Base-by-base conservation (phyloP, 2,888 invertebrate genomes). In the Aradus depressus region DNA sequence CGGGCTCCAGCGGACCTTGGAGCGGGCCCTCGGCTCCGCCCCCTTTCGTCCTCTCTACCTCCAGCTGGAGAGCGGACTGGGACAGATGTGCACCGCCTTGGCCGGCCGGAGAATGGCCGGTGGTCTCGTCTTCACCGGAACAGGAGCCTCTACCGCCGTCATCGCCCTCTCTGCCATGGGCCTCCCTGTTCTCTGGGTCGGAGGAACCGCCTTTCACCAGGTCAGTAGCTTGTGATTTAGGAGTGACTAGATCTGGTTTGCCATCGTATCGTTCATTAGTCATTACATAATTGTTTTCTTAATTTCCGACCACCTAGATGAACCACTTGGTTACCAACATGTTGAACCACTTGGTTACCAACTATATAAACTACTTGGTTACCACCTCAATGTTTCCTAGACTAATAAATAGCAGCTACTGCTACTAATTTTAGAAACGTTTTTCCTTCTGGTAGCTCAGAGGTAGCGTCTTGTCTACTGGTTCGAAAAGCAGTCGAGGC, bases 171-270 rank as follows among this genome's bases (percentile, higher is more conserved):
- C 47, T 19, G 18, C 16, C 8, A n/a, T 47, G 1, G 44, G 22
- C 19, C 43, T 52, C 2, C 56, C 56, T 4, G 43, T 51, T 22
- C 52, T 56, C 14, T 56, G 56, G 56, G 37, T 50, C 16, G 43
- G 44, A 12, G 32, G 32, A 12, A 35, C 53, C n/a, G 34, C 42
- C 32, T 55, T 45, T 34, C 50, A 45, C 3, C 55, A 55, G 53
- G 55, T 53, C 21, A 49, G 8, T 3, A 12, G 5, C 14, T 12
- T 12, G 10, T 41, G 8, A n/a, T 8, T 14, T 1, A 23, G n/a
- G 21, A 3, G 14, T 16, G 3, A 21, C 22, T 19, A 19, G 3
- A 3, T 37, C 6, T 10, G 10, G 28, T 28, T 6, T 6, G 28
- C 6, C 28, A 28, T 10, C 10, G 10, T 28, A 10, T 28, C 10